These are phyloP conservation scores for Pelusios castaneus DNA, from an alignment of 2,113 vertebrate species.

Conservation along the genomic window DNA sequence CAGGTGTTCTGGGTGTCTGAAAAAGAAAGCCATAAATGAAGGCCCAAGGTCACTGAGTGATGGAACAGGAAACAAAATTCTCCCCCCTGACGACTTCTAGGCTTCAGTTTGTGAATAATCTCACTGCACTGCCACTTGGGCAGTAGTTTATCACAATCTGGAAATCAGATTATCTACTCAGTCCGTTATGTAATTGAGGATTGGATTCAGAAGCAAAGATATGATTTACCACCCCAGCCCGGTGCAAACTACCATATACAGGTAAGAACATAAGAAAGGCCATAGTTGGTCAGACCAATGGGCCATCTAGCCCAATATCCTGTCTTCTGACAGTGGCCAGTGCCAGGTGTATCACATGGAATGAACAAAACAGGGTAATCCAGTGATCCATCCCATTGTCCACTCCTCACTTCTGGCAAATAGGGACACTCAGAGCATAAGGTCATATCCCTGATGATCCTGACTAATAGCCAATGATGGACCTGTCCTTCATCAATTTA, in stretches of 20 bases:
- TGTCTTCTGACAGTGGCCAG: too few species aligned
- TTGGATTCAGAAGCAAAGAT: conserved; percentile 7
- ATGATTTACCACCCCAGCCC: conserved; percentile 47
- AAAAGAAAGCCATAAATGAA: background rate
- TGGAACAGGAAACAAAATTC: background rate
- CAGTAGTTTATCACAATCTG: too few species aligned
- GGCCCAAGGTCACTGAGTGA: background rate
- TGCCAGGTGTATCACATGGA: too few species aligned
- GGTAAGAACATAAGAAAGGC: conserved; percentile 11
- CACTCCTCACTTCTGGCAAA: too few species aligned
- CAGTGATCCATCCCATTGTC: too few species aligned
- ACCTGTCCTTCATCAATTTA: too few species aligned
- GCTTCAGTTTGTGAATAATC: accelerated
- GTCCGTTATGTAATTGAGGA: background rate
- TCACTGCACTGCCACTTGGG: accelerated
- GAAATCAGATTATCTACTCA: background rate
- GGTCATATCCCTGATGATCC: too few species aligned
- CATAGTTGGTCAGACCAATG: too few species aligned
- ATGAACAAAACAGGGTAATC: too few species aligned
- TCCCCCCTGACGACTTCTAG: background rate
- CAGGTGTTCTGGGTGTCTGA: background rate
- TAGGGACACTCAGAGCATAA: too few species aligned
- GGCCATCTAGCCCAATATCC: too few species aligned
- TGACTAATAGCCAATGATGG: too few species aligned
- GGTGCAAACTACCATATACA: conserved; percentile 69